Evolutionary conservation across 2,797 vertebrate genomes (phyloP).

Genomic region (Enteromius unitaeniatus): DNA sequence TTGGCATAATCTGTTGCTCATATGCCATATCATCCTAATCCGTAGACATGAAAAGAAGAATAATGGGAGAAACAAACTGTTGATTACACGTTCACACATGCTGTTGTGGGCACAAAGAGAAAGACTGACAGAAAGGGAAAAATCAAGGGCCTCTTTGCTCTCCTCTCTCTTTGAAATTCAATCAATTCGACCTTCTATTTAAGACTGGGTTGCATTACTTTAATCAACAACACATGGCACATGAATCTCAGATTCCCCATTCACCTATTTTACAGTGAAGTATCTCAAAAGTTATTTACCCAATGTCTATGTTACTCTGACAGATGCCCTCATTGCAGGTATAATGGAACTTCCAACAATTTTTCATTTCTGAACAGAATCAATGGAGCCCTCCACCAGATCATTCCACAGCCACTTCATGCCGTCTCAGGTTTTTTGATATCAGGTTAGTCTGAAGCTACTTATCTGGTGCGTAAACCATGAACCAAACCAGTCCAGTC

Average conservation of each 20-base stretch:
- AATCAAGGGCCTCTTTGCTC: constrained; percentile 4
- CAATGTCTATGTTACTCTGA: background rate
- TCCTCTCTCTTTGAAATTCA: constrained; percentile 58
- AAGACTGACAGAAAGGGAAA: constrained; percentile 9
- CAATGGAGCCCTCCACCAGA: background rate
- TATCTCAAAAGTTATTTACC: constrained; percentile 33
- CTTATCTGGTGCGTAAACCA: background rate
- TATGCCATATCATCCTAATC: background rate
- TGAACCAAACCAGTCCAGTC: background rate
- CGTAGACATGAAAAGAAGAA: constrained; percentile 5
- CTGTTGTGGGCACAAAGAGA: background rate
- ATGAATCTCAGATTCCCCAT: constrained; percentile 39
- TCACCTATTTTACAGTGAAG: constrained; percentile 45
- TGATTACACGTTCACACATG: constrained; percentile 17
- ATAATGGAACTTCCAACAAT: background rate
- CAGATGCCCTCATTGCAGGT: background rate
- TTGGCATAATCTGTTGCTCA: background rate
- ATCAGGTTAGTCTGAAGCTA: background rate
- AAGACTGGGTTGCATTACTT: constrained; percentile 56
- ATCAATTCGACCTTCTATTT: constrained; percentile 61
- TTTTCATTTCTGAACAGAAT: background rate
- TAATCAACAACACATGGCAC: constrained; percentile 59
- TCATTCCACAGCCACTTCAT: background rate
- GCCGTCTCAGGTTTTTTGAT: background rate
- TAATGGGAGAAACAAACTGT: background rate